Percentiles rank a stretch among this genome's conserved stretches.
Conservation (phyloP, 2,113 vertebrate species). For the Oncorhynchus kisutch region DNA sequence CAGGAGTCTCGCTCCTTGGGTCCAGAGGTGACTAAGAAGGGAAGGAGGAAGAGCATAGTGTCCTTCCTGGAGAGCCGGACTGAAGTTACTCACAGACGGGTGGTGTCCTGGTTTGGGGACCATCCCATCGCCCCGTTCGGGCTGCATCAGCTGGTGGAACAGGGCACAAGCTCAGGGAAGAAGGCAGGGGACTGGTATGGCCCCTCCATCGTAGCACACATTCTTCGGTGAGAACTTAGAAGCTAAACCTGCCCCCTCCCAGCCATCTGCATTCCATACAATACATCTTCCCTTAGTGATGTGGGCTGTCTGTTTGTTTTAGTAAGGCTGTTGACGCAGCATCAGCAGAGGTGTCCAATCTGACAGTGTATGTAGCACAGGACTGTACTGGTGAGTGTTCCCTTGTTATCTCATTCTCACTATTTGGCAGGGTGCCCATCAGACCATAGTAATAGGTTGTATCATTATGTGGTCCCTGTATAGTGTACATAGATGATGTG, state of each 20-base stretch:
- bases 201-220: slow-evolving; percentile 82
- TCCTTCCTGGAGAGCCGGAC: slow-evolving; percentile 51
- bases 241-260: rapidly evolving
- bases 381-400: slow-evolving; percentile 83
- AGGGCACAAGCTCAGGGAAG: slow-evolving; percentile 81
- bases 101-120: slow-evolving; percentile 84
- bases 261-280: neutral
- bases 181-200: slow-evolving; percentile 92
- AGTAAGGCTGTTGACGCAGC: slow-evolving; percentile 82
- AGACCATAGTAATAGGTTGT: neutral
- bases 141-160: slow-evolving; percentile 80
- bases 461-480: neutral
- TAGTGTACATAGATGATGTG: slow-evolving; percentile 87
- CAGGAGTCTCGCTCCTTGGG: slow-evolving; percentile 8
- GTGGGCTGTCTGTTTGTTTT: slow-evolving; percentile 17
- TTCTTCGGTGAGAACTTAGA: slow-evolving; percentile 78
- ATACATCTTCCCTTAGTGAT: neutral
- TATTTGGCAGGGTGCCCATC: neutral
- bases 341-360: slow-evolving; percentile 61
- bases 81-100: slow-evolving; percentile 70
- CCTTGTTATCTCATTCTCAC: neutral
- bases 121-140: slow-evolving; percentile 77
- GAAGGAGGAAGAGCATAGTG: slow-evolving; percentile 54
- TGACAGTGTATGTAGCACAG: slow-evolving; percentile 85
- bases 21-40: neutral